Conservation (phyloP, 2,113 vertebrate species). For the Rhinopomastus cyanomelas region DNA sequence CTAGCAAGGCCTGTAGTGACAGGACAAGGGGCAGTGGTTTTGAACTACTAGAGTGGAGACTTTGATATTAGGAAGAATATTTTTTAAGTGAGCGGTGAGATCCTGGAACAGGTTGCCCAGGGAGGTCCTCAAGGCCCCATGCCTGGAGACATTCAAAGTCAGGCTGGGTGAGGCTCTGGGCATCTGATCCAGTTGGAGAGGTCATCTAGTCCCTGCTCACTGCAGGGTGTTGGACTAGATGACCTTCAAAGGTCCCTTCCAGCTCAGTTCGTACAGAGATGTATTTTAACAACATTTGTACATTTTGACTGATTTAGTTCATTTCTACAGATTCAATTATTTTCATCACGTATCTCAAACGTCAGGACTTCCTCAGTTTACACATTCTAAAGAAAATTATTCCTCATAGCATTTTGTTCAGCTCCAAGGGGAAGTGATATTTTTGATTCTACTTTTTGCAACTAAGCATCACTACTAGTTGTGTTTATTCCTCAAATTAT, state of each 20-base stretch:
- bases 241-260: too few species aligned
- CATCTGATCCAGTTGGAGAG: too few species aligned
- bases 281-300: not conserved
- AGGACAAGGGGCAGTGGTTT: too few species aligned
- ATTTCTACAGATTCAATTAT: not conserved
- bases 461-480: not conserved
- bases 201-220: too few species aligned
- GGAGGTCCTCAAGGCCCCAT: too few species aligned
- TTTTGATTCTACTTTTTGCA: not conserved
- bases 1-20: too few species aligned
- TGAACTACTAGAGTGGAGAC: too few species aligned
- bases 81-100: not conserved
- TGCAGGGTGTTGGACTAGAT: too few species aligned
- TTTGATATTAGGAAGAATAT: not conserved
- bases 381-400: not conserved
- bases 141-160: too few species aligned
- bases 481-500: not conserved
- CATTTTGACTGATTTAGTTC: not conserved
- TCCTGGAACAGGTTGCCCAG: too few species aligned
- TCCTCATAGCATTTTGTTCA: not conserved
- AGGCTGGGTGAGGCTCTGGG: too few species aligned
- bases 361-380: not conserved
- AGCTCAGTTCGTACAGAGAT: not conserved
- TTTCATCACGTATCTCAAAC: not conserved
- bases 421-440: not conserved